Conservation (phyloP, 2,113 vertebrate species). For the Nycticebus coucang region DNA sequence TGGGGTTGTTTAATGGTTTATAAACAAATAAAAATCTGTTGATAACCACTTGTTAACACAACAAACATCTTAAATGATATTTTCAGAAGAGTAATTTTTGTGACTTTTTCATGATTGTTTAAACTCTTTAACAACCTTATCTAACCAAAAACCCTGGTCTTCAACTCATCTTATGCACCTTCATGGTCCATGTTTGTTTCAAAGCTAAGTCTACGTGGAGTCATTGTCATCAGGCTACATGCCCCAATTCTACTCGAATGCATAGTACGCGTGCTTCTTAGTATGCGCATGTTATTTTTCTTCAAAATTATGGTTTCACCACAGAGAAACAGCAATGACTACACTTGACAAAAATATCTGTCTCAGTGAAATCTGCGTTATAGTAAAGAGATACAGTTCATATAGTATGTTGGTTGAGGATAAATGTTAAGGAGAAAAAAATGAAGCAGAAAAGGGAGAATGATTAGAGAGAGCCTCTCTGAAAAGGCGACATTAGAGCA, state of each 20-base stretch:
- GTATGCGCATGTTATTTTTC: neutral
- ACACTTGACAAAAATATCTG: neutral
- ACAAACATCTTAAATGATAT: constrained; percentile 39
- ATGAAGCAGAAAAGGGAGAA: neutral
- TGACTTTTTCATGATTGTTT: constrained; percentile 53
- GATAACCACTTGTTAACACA: constrained; percentile 71
- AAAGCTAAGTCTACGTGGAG: constrained; percentile 44
- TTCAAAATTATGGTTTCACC: constrained; percentile 30
- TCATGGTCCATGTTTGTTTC: constrained; percentile 64
- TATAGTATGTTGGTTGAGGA: neutral
- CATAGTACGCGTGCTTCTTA: constrained; percentile 43
- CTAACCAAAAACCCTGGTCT: constrained; percentile 49
- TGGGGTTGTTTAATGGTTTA: neutral
- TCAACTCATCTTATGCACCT: constrained; percentile 55
- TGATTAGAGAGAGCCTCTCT: neutral
- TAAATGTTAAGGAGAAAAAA: neutral
- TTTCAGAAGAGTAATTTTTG: constrained; percentile 21
- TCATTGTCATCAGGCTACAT: constrained; percentile 8
- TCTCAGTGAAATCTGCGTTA: neutral
- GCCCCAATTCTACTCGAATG: constrained; percentile 52
- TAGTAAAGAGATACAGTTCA: neutral
- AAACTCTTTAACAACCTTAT: constrained; percentile 67
- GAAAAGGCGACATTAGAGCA: neutral
- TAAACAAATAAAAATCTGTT: constrained; percentile 58
- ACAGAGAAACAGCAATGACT: neutral